A percentile compares a stretch with the other conserved stretches of the same genome.
phyloP scores from a whole-genome alignment of 2,888 invertebrate genomes.

The Acrobasis repandana region DNA sequence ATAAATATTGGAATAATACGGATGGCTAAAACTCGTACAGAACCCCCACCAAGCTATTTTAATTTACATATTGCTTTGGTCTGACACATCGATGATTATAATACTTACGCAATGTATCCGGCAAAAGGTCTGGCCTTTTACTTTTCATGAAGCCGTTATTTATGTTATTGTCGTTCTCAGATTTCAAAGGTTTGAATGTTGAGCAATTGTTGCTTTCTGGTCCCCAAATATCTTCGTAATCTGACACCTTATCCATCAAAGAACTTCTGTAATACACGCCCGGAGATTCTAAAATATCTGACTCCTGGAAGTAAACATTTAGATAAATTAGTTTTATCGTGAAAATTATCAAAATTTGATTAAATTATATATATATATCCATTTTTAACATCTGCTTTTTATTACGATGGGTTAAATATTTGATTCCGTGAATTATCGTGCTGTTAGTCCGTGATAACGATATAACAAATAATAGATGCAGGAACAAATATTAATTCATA shows the following conservation, averaged over 20 bases:
- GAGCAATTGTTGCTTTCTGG: slow-evolving; percentile 81
- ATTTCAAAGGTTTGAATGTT: slow-evolving; percentile 72
- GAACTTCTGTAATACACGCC: slow-evolving; percentile 93
- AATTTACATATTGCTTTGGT: background rate
- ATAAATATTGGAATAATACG: too few relatives aligned
- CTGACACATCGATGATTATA: slow-evolving; percentile 1
- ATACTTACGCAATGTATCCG: slow-evolving; percentile 82
- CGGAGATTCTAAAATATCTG: slow-evolving; percentile 92
- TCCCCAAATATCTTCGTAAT: slow-evolving; percentile 97
- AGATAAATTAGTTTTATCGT: too few relatives aligned
- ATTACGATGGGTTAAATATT: background rate
- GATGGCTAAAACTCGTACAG: background rate
- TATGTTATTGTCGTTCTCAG: slow-evolving; percentile 64
- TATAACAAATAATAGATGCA: slow-evolving; percentile 31
- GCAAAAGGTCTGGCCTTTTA: slow-evolving; percentile 84
- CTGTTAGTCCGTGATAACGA: slow-evolving; percentile 65
- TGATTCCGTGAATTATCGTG: slow-evolving; percentile 36
- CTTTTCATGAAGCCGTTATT: slow-evolving; percentile 80
- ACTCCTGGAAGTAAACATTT: slow-evolving; percentile 79
- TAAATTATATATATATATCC: background rate
- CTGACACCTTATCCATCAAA: slow-evolving; percentile 95
- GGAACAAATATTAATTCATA: slow-evolving; percentile 35
- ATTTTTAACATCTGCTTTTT: background rate
- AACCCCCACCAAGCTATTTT: background rate
- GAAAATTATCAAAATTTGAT: too few relatives aligned